Evolutionary conservation across 35 echinoderm and acorn worm species (phyloP).

Genomic region (Anneissia japonica): DNA sequence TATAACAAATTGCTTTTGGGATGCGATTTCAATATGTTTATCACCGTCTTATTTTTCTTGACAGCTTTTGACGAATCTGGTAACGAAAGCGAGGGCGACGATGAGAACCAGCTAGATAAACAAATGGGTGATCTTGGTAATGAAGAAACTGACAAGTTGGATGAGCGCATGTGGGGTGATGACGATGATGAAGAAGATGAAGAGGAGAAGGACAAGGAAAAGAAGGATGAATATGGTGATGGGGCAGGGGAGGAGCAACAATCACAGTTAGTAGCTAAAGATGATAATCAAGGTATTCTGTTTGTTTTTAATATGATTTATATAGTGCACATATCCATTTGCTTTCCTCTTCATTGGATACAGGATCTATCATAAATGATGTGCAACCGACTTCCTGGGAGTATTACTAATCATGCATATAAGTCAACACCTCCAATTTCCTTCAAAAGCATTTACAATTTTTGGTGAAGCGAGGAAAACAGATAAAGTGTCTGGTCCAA

Average conservation of each 20-base stretch:
- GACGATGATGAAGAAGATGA: conserved; percentile 70
- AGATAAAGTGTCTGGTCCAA: too few relatives aligned
- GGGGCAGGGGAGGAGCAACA: conserved; percentile 58
- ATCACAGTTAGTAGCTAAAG: conserved; percentile 85
- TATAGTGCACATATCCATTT: too few relatives aligned
- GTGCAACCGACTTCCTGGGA: too few relatives aligned
- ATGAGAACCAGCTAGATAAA: conserved; percentile 83
- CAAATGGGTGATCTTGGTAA: conserved; percentile 96
- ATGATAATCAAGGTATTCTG: conserved; percentile 82
- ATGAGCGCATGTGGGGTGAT: conserved; percentile 98
- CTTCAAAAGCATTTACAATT: too few relatives aligned
- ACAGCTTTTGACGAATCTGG: conserved; percentile 48
- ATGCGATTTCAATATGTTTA: too few relatives aligned
- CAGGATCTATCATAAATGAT: too few relatives aligned
- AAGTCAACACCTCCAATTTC: too few relatives aligned
- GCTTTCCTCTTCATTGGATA: too few relatives aligned
- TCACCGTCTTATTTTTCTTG: background rate
- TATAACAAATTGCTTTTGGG: too few relatives aligned
- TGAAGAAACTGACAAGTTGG: conserved; percentile 76
- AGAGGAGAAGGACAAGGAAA: conserved; percentile 56
- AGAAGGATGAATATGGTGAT: conserved; percentile 64
- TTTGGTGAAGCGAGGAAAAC: too few relatives aligned
- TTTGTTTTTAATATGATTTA: too few relatives aligned
- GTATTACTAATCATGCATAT: too few relatives aligned
- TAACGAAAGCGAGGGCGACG: conserved; percentile 63